Percentiles rank a stretch among this genome's conserved stretches.
phyloP scores from a whole-genome alignment of 2,797 vertebrate genomes.

The Spinus pinus region DNA sequence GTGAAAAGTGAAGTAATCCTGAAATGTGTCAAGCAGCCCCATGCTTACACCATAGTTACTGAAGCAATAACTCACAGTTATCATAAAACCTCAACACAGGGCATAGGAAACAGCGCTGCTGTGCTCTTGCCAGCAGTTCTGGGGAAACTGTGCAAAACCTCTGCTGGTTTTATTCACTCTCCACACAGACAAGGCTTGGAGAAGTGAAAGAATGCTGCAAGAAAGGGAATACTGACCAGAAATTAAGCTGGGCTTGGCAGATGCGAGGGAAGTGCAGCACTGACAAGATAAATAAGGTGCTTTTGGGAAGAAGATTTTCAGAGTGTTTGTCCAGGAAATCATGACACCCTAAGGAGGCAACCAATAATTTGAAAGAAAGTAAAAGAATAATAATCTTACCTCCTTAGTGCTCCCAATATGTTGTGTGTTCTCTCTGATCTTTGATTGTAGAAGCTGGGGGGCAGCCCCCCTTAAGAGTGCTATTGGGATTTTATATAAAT shows the following conservation, averaged over 20 bases:
- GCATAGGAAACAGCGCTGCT: neutral
- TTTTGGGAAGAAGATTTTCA: neutral
- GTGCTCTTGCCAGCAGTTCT: neutral
- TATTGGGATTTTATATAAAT: neutral
- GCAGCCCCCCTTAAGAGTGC: neutral
- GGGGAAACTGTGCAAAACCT: neutral
- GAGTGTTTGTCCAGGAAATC: slow-evolving; percentile 2
- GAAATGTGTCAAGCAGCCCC: neutral
- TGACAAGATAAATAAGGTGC: neutral
- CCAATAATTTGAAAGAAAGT: neutral
- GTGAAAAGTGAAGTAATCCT: neutral
- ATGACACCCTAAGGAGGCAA: neutral
- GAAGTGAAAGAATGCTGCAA: neutral
- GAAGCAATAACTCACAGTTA: neutral
- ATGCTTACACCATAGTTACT: neutral
- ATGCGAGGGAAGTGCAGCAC: neutral
- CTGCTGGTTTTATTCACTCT: neutral
- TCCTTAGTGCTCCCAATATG: neutral
- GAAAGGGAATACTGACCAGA: neutral
- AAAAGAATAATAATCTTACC: neutral
- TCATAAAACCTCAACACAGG: neutral
- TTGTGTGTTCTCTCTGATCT: neutral
- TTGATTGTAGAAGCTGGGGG: neutral
- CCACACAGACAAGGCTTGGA: neutral
- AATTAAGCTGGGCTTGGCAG: neutral